phyloP scores from a whole-genome alignment of 2,113 vertebrate species.

The Arenaria interpres region DNA sequence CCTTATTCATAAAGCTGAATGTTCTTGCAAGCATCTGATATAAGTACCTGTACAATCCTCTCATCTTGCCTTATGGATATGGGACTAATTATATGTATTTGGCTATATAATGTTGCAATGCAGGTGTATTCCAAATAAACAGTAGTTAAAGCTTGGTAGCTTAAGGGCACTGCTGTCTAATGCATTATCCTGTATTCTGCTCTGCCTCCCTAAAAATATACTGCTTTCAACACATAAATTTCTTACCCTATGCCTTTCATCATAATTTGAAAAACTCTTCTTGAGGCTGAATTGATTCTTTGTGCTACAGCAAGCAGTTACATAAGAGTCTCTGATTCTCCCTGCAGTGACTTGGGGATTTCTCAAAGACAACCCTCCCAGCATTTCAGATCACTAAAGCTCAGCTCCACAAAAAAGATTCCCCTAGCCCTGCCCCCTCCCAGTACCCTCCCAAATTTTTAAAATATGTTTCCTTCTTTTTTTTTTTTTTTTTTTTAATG shows the following conservation, averaged over 20 bases:
- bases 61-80: background rate
- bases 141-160: background rate
- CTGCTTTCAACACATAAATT: background rate
- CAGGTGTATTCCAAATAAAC: background rate
- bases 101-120: background rate
- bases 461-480: background rate
- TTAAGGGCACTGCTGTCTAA: background rate
- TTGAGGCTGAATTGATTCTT: background rate
- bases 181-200: background rate
- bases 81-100: background rate
- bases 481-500: background rate
- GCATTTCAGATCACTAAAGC: background rate
- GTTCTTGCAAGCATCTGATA: background rate
- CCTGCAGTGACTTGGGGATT: background rate
- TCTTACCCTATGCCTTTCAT: background rate
- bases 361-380: background rate
- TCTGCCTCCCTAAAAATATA: background rate
- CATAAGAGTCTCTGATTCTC: background rate
- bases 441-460: background rate
- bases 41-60: background rate
- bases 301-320: background rate
- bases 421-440: no score
- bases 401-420: background rate
- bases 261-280: background rate
- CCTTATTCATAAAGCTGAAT: background rate